Conservation (phyloP, 2,113 vertebrate species). For the Cavia porcellus region DNA sequence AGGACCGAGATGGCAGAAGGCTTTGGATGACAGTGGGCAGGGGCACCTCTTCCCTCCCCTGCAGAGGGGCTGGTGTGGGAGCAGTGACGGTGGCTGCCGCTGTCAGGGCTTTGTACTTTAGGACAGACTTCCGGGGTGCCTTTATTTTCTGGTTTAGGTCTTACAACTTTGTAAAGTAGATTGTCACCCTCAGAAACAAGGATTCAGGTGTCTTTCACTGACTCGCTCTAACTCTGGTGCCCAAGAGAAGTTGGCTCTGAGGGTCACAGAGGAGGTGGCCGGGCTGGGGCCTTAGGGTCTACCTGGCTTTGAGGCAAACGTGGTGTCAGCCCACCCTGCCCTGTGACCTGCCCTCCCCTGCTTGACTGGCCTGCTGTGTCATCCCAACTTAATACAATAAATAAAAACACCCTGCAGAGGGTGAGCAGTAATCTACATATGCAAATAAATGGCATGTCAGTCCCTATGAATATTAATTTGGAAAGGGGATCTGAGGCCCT, state of each 20-base stretch:
- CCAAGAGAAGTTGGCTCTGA: background rate
- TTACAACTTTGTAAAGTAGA: background rate
- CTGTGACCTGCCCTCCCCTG: conserved; percentile 41
- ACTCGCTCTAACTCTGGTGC: background rate
- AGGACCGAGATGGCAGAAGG: background rate
- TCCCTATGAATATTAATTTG: conserved; percentile 81
- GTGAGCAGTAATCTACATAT: conserved; percentile 79
- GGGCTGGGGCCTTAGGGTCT: background rate
- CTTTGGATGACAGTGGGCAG: background rate
- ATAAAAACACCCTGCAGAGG: conserved; percentile 76
- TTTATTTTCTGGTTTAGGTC: background rate
- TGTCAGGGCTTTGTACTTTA: background rate
- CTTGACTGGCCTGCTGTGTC: conserved; percentile 64
- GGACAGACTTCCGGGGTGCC: background rate
- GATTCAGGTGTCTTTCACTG: background rate
- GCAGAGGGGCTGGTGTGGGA: background rate
- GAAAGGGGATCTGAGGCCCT: conserved; percentile 68
- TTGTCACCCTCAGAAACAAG: background rate
- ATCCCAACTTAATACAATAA: conserved; percentile 76
- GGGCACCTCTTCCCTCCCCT: background rate
- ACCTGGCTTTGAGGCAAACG: background rate
- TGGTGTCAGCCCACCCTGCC: background rate
- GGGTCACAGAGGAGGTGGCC: background rate
- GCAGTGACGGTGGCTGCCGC: no score
- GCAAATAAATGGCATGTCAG: conserved; percentile 79